These are phyloP conservation scores for Patiria miniata DNA, from an alignment of 35 echinoderm and acorn worm genomes.

Conservation along the genomic window DNA sequence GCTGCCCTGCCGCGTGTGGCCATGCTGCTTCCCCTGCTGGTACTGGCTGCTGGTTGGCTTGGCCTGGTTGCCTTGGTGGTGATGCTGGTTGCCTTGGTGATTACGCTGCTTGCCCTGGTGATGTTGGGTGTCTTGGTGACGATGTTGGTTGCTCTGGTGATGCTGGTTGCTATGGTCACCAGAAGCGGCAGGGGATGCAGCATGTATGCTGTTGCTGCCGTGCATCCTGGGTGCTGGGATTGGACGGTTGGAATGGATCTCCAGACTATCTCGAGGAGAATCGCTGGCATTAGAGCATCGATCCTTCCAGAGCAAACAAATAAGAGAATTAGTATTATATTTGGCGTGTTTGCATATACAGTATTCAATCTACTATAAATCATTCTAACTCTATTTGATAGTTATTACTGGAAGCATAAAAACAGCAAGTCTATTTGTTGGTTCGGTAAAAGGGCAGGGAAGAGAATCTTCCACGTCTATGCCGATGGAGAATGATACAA, in stretches of 20 bases:
- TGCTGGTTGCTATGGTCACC: not conserved
- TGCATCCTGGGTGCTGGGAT: slow-evolving; percentile 24
- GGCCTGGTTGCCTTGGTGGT: not conserved
- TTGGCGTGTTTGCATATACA: too few species aligned
- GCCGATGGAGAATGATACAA: too few species aligned
- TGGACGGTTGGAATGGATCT: slow-evolving; percentile 28
- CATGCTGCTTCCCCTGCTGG: slow-evolving; percentile 26
- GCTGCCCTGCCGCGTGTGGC: slow-evolving; percentile 9
- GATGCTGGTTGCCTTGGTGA: not conserved
- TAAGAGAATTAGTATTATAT: not conserved
- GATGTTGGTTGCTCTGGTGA: not conserved
- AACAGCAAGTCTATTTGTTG: too few species aligned
- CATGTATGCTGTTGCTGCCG: not conserved
- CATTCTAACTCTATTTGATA: too few species aligned
- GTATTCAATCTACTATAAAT: too few species aligned
- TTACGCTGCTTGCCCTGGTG: too few species aligned
- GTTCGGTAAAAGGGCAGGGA: too few species aligned
- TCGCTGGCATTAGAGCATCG: slow-evolving; percentile 19
- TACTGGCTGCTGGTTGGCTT: slow-evolving; percentile 12
- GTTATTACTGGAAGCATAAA: too few species aligned
- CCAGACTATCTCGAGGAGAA: slow-evolving; percentile 40
- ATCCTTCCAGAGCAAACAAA: not conserved
- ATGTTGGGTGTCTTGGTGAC: too few species aligned
- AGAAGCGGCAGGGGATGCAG: not conserved
- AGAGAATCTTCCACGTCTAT: too few species aligned